Evolutionary conservation across 1,140 invertebrate genomes (phyloP), one percentile per base, ranked within the genome.

Genomic region (Halyomorpha halys): DNA sequence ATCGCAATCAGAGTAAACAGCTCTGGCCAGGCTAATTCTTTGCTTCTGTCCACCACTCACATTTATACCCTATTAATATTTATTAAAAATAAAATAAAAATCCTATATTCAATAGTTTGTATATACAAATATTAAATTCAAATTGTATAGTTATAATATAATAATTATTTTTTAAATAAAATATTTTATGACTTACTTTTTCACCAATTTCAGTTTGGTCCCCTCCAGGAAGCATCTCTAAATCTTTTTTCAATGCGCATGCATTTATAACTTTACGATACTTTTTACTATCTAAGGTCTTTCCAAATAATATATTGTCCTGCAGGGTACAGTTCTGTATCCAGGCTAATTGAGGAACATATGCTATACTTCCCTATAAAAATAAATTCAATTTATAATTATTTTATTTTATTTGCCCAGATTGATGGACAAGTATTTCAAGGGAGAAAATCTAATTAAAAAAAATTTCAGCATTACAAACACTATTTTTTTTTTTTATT

Each of bases 1-100:
- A 72, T 98, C 92, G 1, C 88, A 82, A 74, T 95, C 83, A 68
- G 82, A 85, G 54, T 71, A 98, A 19, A 97, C 89, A 27, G 95
- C 94, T 71, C 96, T 80, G 0, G 96, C 96, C 53, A 99, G 78
- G 66, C 89, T 92, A 18, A 98, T 90, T 70, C 97, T 81, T 75
- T 97, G 94, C 73, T 98, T 98, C 74, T 99, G 97, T 27, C 97
- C 97, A 56, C 97, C 97, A 62, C 91, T 95, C 62, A 99, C 78
- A 77, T 97, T 98, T 68, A 98, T 95, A 60, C 89, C 89, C 71
- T 71, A 53, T 30, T 4, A 45, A 62, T 2, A 30, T 4, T 30
- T 4, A 30, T 4, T 4, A 30, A 30, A 30, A 30, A 30, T 30
- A 30, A 30, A 30, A 30, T 30, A 30, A 30, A n/a, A n/a, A n/a